Base-by-base conservation (phyloP, 2,888 invertebrate species). In the Yponomeuta plumbellus region DNA sequence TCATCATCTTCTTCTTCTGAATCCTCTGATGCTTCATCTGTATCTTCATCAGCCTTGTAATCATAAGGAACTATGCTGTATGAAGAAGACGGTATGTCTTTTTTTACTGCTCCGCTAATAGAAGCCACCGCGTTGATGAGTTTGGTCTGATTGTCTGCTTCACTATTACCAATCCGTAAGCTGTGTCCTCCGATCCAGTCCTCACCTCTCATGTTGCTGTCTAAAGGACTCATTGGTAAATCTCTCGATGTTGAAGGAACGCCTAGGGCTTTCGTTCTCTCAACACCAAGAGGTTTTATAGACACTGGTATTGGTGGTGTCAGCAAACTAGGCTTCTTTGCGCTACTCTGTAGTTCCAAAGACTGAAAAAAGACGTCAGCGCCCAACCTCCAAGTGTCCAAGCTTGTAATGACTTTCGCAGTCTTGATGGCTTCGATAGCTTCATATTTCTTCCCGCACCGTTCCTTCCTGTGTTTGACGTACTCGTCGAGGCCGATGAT, bases 331-430 rank as follows among this genome's bases (percentile, higher is more conserved):
- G 91, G 88, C 70, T 93, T 92, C 73, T 94, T 94, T 0, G 92
- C 91, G 74, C 95, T 95, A 75, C 96, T 96, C 75, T 95, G 95
- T 17, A 96, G 80, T 76, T 96, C 95, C 52, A 97, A 83, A 0
- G 96, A 96, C 56, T 95, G 96, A 75, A 97, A 97, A 83, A 97
- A 97, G 6, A 97, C 95, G 78, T 96, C 96, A 0, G 97, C 96
- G 70, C 95, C 96, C 5, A 96, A 86, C 64, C 92, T 92, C 72
- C 94, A 94, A 61, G 88, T 68, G 69, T 92, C 83, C 67, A 88
- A 80, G 0, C 84, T 72, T 1, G 85, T 80, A 10, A 87, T 73
- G 34, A 82, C 85, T 52, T 52, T 52, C 2, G 44, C 44, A 1
- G 82, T 70, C 72, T 86, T 86, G 57, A 62, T 2, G 66, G 62